These are phyloP conservation scores for Epistrophella euchroma DNA, from an alignment of 2,888 invertebrate genomes.

Conservation along the genomic window DNA sequence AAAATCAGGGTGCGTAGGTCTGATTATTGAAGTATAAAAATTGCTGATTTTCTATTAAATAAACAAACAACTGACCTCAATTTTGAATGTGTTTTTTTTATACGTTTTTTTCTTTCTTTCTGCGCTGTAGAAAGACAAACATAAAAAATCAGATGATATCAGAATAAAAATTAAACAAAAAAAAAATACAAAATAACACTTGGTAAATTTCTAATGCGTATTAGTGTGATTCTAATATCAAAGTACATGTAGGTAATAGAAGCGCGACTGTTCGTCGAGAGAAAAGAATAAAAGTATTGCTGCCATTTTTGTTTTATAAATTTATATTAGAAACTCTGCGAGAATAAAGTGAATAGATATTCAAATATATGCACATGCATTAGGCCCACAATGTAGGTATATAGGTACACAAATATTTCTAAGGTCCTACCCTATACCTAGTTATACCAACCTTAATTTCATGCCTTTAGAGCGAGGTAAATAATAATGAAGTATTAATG, in stretches of 20 bases:
- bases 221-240: constrained; percentile 75
- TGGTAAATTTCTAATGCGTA: constrained; percentile 73
- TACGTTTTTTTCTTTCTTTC: constrained; percentile 49
- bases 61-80: constrained; percentile 75
- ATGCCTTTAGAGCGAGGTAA: constrained; percentile 52
- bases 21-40: constrained; percentile 12
- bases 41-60: constrained; percentile 73
- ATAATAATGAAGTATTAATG: constrained; percentile 24
- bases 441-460: constrained; percentile 45
- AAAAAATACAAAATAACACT: constrained; percentile 52
- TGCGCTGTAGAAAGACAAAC: constrained; percentile 71
- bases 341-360: constrained; percentile 64
- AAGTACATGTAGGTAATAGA: constrained; percentile 67
- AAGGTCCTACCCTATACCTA: constrained; percentile 1
- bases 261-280: constrained; percentile 55
- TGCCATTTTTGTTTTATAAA: constrained; percentile 21
- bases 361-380: constrained; percentile 76
- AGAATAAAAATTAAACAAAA: constrained; percentile 65
- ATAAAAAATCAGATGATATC: constrained; percentile 73
- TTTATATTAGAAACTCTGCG: constrained; percentile 35
- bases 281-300: constrained; percentile 69
- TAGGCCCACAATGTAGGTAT: constrained; percentile 55
- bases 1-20: constrained; percentile 67
- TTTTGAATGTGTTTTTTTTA: constrained; percentile 34
- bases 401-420: neutral